A percentile compares a stretch with the other conserved stretches of the same genome.
Evolutionary conservation across 1,140 invertebrate genomes (phyloP).

Genomic region (Melanaphis sacchari): DNA sequence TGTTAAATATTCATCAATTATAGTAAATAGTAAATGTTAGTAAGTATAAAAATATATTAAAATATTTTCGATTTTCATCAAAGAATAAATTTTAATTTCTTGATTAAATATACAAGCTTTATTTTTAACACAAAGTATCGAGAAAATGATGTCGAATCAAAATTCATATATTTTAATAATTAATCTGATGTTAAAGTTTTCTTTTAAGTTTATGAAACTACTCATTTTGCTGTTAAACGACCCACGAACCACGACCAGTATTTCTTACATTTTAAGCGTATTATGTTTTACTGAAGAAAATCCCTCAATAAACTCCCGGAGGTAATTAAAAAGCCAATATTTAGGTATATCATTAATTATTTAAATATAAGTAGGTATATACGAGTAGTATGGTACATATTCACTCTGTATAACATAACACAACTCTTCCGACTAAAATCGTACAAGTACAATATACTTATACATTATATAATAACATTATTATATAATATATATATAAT

Average conservation of each 20-base stretch:
- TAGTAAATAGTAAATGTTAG: background rate
- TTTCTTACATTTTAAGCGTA: constrained; percentile 1
- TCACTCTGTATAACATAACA: background rate
- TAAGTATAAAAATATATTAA: background rate
- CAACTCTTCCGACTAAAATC: background rate
- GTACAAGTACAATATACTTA: background rate
- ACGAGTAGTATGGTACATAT: background rate
- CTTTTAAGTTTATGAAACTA: constrained; percentile 2
- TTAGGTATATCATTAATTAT: background rate
- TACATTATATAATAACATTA: background rate
- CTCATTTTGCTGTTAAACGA: constrained; percentile 2
- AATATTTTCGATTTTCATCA: background rate
- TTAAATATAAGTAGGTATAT: background rate
- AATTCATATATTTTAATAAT: background rate
- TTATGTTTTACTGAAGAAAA: background rate
- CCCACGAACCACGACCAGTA: background rate
- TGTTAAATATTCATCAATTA: background rate
- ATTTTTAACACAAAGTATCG: background rate
- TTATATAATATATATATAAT: background rate
- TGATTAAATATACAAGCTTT: background rate
- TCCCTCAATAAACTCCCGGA: background rate
- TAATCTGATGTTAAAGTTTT: background rate
- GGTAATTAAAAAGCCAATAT: constrained; percentile 27
- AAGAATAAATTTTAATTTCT: background rate
- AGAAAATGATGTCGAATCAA: background rate